Evolutionary conservation across 2,888 invertebrate species (phyloP), one percentile per base, ranked within the genome.

Genomic region (Stegana nigrithorax): DNA sequence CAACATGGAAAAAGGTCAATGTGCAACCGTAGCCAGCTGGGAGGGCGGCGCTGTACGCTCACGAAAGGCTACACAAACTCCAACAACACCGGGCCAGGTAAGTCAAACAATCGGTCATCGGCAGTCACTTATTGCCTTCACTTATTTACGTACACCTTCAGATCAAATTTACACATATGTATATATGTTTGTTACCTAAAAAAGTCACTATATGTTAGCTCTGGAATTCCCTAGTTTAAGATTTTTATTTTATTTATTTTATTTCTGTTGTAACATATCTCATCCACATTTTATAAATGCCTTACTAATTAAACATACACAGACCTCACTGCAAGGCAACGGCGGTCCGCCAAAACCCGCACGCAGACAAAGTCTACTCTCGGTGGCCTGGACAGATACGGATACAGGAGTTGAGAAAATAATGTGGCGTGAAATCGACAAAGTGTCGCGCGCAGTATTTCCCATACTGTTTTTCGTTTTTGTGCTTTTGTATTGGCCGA

Each of bases 351-450:
- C 85, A 1, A 86, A 85, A 62, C 83, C 85, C 2, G 82, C 80
- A 0, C 77, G 86, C 4, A 80, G 86, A 0, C 86, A 86, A 72
- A 86, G 86, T 65, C 67, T 86, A 14, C 67, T 86, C 4, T 88
- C 90, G 81, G 89, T 90, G 23, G 90, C 90, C 62, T 90, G 90
- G 90, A 83, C 90, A 64, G 90, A 90, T 73, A 89, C 88, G 67
- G 90, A 91, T 71, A 90, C 90, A 0, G 91, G 91, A 2, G 89
- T 91, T 77, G 91, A 91, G 72, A 89, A 91, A 73, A 90, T 92
- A n/a, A 88, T 92, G 71, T 93, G 93, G 89, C 88, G 91, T 60
- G 91, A 92, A 86, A 92, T 94, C 67, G 94, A 94, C 84, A 89
- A 90, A 76, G 87, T 92, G 3, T 93, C 93, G 3, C 88, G 93